Base-by-base conservation (phyloP, 2,888 invertebrate species). In the Cenopis cana region DNA sequence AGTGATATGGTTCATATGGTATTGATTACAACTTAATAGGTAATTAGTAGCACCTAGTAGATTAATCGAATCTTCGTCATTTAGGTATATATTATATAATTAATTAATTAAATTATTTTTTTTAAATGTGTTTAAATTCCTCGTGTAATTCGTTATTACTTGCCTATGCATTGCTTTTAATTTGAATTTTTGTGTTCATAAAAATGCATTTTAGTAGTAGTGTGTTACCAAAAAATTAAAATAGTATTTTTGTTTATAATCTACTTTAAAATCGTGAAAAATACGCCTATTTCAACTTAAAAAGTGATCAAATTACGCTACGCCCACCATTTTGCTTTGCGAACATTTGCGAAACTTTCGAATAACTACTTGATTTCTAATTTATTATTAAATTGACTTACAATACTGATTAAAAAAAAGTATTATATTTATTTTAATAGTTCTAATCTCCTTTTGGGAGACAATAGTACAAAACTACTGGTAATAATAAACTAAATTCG, bases 401-500 rank as follows among this genome's bases (percentile, higher is more conserved):
- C 24, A 46, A 46, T 46, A 2, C 9, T 1, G 18, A 12, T 8
- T 33, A 0, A 14, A 33, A 66, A 46, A 20, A 3, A 8, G 11
- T 38, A 54, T 54, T 2, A 38, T 38, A 54, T 17, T 24, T 54
- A 18, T 54, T 10, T 38, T 2, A 20, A 10, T 12, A 33, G 12
- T 52, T 20, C 20, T 14, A 18, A 18, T 17, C 0, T 36, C 1
- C 36, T 14, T 14, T 36, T 1, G 33, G 9, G 18, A n/a, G n/a
- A 0, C 8, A 36, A 54, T 64, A 24, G 20, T 52, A 18, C 5
- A n/a, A 14, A 38, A 38, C 5, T 33, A 24, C n/a, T n/a, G n/a
- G 17, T 54, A 12, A 54, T 66, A 60, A 36, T 56, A 59, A 36
- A 59, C n/a, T 41, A 57, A 41, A 54, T 54, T 70, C 41, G 54